These are phyloP conservation scores for Boloria selene DNA, from an alignment of 2,888 invertebrate species.

Conservation along the genomic window DNA sequence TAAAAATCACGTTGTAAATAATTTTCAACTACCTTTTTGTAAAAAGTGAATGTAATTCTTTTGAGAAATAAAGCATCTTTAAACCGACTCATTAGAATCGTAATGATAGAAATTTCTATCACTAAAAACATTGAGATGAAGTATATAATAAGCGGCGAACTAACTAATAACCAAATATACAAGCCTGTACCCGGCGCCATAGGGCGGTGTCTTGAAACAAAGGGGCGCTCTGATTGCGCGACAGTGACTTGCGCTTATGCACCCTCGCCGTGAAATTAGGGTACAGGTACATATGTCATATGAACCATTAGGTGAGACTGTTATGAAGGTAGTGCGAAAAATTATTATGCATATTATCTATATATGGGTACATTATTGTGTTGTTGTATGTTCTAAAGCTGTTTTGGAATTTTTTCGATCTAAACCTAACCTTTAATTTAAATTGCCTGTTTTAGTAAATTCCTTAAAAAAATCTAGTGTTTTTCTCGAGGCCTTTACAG, in stretches of 20 bases:
- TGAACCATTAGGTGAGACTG: constrained; percentile 1
- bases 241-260: constrained; percentile 64
- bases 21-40: no score
- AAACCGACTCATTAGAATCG: no score
- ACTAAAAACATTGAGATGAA: neutral
- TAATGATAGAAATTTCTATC: no score
- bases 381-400: no score
- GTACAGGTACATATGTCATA: constrained; percentile 47
- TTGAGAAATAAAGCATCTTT: no score
- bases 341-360: neutral
- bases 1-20: no score
- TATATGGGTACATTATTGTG: neutral
- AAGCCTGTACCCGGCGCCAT: constrained; percentile 32
- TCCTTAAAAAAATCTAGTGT: no score
- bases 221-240: constrained; percentile 65
- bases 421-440: no score
- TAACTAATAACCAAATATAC: neutral
- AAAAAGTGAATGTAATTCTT: no score
- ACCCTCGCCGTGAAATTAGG: constrained; percentile 55
- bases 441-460: no score
- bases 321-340: constrained; percentile 11
- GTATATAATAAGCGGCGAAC: constrained; percentile 1
- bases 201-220: constrained; percentile 55
- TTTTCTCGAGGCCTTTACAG: no score
- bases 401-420: no score